Conservation (phyloP, 2,797 vertebrate species). For the Diglossa cyanea region DNA sequence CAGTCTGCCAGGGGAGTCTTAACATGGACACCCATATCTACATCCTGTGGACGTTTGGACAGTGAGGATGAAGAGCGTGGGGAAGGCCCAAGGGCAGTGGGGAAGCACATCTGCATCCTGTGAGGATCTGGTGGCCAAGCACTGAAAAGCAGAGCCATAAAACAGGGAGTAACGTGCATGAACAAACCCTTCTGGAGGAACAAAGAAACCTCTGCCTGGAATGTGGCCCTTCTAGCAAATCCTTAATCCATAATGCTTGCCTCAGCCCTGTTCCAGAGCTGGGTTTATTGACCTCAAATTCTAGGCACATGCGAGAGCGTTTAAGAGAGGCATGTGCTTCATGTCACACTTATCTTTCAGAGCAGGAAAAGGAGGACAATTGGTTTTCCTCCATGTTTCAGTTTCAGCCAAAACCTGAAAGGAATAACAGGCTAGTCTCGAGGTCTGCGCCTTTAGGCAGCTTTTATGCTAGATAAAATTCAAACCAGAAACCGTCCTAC, state of each 20-base stretch:
- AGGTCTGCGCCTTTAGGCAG: conserved; percentile 22
- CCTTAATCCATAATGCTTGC: conserved; percentile 7
- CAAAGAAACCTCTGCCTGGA: conserved; percentile 29
- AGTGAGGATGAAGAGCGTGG: rapidly evolving
- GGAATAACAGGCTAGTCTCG: not conserved
- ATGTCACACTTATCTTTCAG: conserved; percentile 61
- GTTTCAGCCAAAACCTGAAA: conserved; percentile 46
- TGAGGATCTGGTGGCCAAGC: not conserved
- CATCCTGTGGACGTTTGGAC: not conserved
- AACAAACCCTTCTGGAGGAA: conserved; percentile 20
- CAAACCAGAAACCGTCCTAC: conserved; percentile 32
- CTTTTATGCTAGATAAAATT: conserved; percentile 52
- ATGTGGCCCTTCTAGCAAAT: not conserved
- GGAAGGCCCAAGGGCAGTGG: not conserved
- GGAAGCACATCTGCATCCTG: not conserved
- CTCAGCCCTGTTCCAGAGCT: not conserved
- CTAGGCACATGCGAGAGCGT: not conserved
- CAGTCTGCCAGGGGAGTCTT: not conserved
- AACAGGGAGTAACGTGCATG: not conserved
- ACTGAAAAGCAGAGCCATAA: not conserved
- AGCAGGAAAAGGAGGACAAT: conserved; percentile 61
- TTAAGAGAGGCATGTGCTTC: conserved; percentile 61
- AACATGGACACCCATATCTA: not conserved
- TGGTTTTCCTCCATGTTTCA: conserved; percentile 39
- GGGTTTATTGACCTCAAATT: conserved; percentile 32